Evolutionary conservation across 2,797 vertebrate species (phyloP).

Genomic region (Microcaecilia unicolor): DNA sequence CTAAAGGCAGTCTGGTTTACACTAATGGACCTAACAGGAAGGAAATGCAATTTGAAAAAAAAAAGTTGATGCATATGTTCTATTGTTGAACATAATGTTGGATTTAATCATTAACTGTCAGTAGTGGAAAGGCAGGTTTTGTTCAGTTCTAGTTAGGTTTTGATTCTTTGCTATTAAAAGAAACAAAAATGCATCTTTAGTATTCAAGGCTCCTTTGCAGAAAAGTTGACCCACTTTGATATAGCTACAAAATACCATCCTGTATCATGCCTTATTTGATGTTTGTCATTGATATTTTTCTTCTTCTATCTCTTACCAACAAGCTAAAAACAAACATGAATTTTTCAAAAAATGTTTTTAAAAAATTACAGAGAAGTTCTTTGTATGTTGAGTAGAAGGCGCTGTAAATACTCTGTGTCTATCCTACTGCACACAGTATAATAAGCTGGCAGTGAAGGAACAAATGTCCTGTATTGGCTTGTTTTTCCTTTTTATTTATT

Average conservation of each 20-base stretch:
- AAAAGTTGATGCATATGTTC: conserved; percentile 85
- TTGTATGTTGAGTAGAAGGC: too few relatives aligned
- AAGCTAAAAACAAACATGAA: too few relatives aligned
- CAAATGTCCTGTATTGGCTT: conserved; percentile 22
- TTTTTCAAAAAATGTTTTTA: too few relatives aligned
- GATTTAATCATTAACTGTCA: conserved; percentile 91
- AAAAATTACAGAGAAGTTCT: too few relatives aligned
- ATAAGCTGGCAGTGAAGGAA: conserved; percentile 15
- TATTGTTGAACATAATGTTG: conserved; percentile 83
- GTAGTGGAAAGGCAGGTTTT: conserved; percentile 72
- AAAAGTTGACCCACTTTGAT: conserved; percentile 20
- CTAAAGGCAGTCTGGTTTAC: conserved; percentile 76
- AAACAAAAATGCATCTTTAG: conserved; percentile 22
- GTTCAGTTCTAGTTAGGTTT: conserved; percentile 47
- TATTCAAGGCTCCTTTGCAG: conserved; percentile 27
- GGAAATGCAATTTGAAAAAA: conserved; percentile 94
- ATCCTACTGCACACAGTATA: too few relatives aligned
- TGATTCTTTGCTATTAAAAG: conserved; percentile 46
- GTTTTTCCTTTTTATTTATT: conserved; percentile 15
- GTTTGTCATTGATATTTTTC: background rate
- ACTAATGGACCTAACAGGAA: conserved; percentile 88
- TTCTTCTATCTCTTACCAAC: background rate
- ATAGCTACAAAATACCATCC: conserved; percentile 5
- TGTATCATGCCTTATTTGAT: background rate
- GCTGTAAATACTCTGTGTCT: too few relatives aligned